A percentile compares a stretch with the other conserved stretches of the same genome.
These are phyloP conservation scores for Epinephelus cyanopodus DNA, from an alignment of 2,113 vertebrate species.

Conservation along the genomic window DNA sequence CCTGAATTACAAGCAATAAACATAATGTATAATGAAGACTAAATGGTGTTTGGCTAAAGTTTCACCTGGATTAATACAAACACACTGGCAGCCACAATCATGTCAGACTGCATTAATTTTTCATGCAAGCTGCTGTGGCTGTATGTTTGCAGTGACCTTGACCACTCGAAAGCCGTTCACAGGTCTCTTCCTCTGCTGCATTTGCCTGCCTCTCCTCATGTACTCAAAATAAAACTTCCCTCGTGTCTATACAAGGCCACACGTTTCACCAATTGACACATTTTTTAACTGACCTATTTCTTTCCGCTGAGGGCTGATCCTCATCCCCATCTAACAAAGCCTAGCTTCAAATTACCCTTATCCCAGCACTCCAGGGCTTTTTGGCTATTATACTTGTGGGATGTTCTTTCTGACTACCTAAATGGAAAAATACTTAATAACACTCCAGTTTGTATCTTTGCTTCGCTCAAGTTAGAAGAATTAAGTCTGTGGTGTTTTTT, in stretches of 20 bases:
- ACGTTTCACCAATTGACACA: slow-evolving; percentile 57
- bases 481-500: slow-evolving; percentile 48
- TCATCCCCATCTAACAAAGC: slow-evolving; percentile 63
- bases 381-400: slow-evolving; percentile 62
- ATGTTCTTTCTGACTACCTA: slow-evolving; percentile 56
- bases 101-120: slow-evolving; percentile 35
- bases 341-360: slow-evolving; percentile 72
- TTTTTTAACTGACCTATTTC: slow-evolving; percentile 65
- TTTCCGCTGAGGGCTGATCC: slow-evolving; percentile 63
- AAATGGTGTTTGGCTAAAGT: background rate
- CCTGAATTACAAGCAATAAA: background rate
- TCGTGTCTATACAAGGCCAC: slow-evolving; percentile 21
- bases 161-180: slow-evolving; percentile 33
- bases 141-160: slow-evolving; percentile 47
- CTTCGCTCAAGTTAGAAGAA: slow-evolving; percentile 34
- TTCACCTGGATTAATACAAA: slow-evolving; percentile 1
- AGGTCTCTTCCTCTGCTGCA: slow-evolving; percentile 4
- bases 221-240: slow-evolving; percentile 30
- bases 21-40: too few species aligned
- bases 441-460: slow-evolving; percentile 43
- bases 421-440: slow-evolving; percentile 66
- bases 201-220: background rate
- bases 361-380: slow-evolving; percentile 48
- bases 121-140: slow-evolving; percentile 14
- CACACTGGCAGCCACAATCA: background rate